A percentile compares a stretch with the other conserved stretches of the same genome.
phyloP scores from a whole-genome alignment of 2,113 vertebrate species.

The Haemorhous mexicanus region DNA sequence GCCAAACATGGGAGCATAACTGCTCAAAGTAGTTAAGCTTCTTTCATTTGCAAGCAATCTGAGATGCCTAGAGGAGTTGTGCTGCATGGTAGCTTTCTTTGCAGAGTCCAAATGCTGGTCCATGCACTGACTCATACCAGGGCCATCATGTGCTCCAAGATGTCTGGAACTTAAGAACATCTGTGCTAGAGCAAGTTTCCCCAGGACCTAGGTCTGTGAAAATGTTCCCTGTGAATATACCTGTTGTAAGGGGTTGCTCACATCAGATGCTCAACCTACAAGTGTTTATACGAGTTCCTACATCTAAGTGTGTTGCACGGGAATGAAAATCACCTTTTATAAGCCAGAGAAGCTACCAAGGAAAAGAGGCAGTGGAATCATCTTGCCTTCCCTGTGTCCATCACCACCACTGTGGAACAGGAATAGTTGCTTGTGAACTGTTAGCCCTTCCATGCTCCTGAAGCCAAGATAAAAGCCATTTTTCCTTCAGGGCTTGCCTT shows the following conservation, averaged over 20 bases:
- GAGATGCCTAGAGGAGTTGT: neutral
- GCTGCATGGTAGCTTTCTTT: neutral
- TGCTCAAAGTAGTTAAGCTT: neutral
- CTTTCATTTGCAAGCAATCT: neutral
- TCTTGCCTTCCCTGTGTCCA: neutral
- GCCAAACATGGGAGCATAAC: rapidly evolving
- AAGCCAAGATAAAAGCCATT: neutral
- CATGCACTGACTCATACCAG: neutral
- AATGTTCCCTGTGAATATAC: neutral
- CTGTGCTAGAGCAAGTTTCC: neutral
- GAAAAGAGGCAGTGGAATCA: neutral
- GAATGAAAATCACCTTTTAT: neutral
- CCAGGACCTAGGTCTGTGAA: neutral
- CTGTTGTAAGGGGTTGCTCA: neutral
- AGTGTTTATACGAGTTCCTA: neutral
- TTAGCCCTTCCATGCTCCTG: neutral
- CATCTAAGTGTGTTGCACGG: neutral
- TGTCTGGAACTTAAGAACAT: neutral
- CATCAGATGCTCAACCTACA: neutral
- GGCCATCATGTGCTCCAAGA: neutral
- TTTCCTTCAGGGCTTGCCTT: neutral
- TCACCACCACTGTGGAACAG: neutral
- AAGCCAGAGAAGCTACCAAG: neutral
- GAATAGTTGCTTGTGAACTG: neutral
- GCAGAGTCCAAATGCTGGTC: neutral